Evolutionary conservation across 2,113 vertebrate species (phyloP), one percentile per base, ranked within the genome.

Genomic region (Paratilapia polleni): DNA sequence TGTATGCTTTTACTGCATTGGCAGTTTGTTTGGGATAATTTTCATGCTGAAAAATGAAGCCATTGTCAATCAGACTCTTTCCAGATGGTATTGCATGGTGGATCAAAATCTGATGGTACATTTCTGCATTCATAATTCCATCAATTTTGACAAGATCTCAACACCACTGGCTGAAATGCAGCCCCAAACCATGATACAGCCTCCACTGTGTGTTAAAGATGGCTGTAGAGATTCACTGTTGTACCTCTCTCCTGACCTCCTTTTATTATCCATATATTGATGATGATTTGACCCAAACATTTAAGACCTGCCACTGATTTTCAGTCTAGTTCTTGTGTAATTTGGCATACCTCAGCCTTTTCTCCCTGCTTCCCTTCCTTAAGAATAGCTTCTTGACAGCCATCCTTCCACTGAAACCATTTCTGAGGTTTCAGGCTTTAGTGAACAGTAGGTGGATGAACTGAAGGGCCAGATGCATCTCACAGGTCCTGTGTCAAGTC

Each of bases 381-480:
- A 8, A 24, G 9, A 66, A 24, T n/a, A 7, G n/a, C 24, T 66
- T 43, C 36, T 24, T 10, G n/a, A 43, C 36, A 41, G n/a, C n/a
- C 12, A 66, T 0, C 24, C n/a, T 66, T 66, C 36, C n/a, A 1
- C 36, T 66, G 63, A 66, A 13, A 24, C 38, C 2, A 66, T 24
- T 66, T 24, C n/a, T n/a, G n/a, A n/a, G n/a, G n/a, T n/a, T n/a
- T n/a, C n/a, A n/a, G n/a, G n/a, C n/a, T n/a, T n/a, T n/a, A 66
- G 1, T 22, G 0, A 66, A 43, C 15, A 43, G 36, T 66, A 24
- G 63, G n/a, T 43, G 11, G 13, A 8, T 38, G 0, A 63, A 63
- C 61, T 63, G 36, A 24, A 43, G 13, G 36, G 13, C 63, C 36
- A 66, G 13, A 24, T 66, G 63, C n/a, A 43, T 24, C 36, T 43